Base-by-base conservation (phyloP, 2,113 vertebrate genomes). In the Pituophis catenifer region DNA sequence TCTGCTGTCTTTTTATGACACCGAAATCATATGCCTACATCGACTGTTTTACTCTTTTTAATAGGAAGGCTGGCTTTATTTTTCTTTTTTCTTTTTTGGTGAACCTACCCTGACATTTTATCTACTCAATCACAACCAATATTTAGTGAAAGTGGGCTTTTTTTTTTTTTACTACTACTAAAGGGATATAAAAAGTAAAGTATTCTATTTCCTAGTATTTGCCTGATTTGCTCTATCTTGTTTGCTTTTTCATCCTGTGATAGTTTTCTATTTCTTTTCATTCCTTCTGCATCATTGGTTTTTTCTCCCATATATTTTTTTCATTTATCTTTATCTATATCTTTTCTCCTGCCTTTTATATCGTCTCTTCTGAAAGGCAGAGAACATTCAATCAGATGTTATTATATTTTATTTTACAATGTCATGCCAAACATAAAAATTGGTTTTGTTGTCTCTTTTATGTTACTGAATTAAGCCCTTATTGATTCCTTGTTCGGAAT, bases 321-420 rank as follows among this genome's bases (percentile, higher is more conserved):
- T 96, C 88, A 92, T 96, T 96, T 96, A 95, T 93, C 94, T 96
- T 96, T 96, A 94, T 96, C 94, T 96, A 0, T 93, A 93, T 96
- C 88, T 96, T 95, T 96, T 87, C 4, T 89, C 92, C 92, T 94
- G 91, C 94, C 89, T 96, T 95, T 91, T 96, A 91, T 96, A 87
- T 94, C 93, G 94, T 97, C 96, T 44, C 93, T 94, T 97, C 97
- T 97, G 95, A 94, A 91, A 96, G 95, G 93, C 94, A 95, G 94
- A 50, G 91, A 95, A 58, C 93, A 96, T 97, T 97, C 96, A 95
- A 90, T 95, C 93, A 94, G 94, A 96, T 93, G 81, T 23, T 91
- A 89, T 96, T 96, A 95, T 94, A 96, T 97, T 97, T 94, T 96
- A 96, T 96, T 97, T 97, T 95, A 97, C 93, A 95, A 95, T 95